These are phyloP conservation scores for Drosophila birchii DNA, from an alignment of 2,888 invertebrate species.

Conservation along the genomic window DNA sequence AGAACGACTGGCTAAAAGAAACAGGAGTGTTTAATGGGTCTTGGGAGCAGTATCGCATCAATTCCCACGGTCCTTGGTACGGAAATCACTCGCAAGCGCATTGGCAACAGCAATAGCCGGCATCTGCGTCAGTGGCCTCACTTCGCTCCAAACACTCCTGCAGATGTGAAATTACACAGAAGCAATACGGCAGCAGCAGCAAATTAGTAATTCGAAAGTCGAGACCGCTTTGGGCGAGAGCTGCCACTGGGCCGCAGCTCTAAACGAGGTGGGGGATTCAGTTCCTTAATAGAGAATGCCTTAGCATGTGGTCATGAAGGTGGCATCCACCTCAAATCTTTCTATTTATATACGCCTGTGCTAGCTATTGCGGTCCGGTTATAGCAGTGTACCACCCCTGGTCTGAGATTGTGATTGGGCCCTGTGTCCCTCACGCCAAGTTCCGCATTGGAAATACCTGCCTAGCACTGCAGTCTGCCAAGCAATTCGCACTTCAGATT, in stretches of 20 bases:
- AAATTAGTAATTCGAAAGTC: conserved; percentile 62
- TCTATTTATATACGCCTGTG: conserved; percentile 31
- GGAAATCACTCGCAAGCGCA: conserved; percentile 59
- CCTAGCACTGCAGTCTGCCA: background rate
- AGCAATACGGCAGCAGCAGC: conserved; percentile 48
- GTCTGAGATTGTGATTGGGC: conserved; percentile 3
- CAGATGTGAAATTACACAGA: conserved; percentile 56
- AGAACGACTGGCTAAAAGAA: conserved; percentile 5
- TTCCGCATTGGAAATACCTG: conserved; percentile 14
- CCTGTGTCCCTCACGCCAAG: conserved; percentile 30
- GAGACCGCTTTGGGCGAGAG: conserved; percentile 67
- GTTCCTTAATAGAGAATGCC: conserved; percentile 35
- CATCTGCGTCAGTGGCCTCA: conserved; percentile 21
- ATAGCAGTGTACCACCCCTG: conserved; percentile 30
- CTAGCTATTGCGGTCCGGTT: conserved; percentile 1
- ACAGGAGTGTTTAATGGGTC: conserved; percentile 13
- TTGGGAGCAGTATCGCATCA: conserved; percentile 20
- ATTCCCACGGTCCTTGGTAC: conserved; percentile 66
- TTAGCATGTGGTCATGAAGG: conserved; percentile 39
- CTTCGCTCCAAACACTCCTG: conserved; percentile 30
- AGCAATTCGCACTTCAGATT: background rate
- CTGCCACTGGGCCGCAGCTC: conserved; percentile 13
- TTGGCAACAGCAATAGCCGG: conserved; percentile 21
- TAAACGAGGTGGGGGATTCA: conserved; percentile 14
- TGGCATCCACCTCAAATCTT: conserved; percentile 24